Base-by-base conservation (phyloP, 2,888 invertebrate species). In the Caenorhabditis sinica region DNA sequence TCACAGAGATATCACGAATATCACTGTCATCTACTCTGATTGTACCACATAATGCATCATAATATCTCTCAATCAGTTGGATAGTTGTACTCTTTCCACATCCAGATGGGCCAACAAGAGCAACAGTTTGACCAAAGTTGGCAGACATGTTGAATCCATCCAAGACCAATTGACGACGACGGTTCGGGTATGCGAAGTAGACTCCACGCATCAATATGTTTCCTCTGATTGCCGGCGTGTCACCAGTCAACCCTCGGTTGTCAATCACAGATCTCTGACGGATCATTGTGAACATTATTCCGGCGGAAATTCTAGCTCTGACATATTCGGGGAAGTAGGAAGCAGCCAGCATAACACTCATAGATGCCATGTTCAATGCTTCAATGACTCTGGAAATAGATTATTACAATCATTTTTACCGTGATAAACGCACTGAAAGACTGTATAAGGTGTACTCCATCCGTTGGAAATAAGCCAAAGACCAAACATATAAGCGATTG, bases 131-230 rank as follows among this genome's bases (percentile, higher is more conserved):
- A 6, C 93, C 93, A 56, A 84, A 88, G 33, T 88, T 85, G 17
- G 86, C 88, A n/a, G 85, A 83, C 83, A 88, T 85, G 53, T 83
- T 86, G 80, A 93, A 89, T 66, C 86, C 86, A 56, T 87, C 86
- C 49, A 90, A 63, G n/a, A 90, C 85, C 25, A 87, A 95, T 85
- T 96, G 85, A 25, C 87, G 95, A 49, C 95, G 95, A 17, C 96
- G 95, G 0, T 96, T 95, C 0, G 96, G 96, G 93, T 97, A 97
- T 61, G 95, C 95, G 93, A 96, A 96, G 94, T 93, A 96, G 0
- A 96, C 95, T 30, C 95, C 94, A 73, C 95, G 94, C 86, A 96
- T 95, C 43, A 94, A 94, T 0, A 96, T 95, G 91, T 95, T 94
- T 13, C 96, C 96, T 23, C 80, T 82, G 28, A 90, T 82, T 82